phyloP scores from a whole-genome alignment of 2,888 invertebrate species.

The Iphiclides podalirius region DNA sequence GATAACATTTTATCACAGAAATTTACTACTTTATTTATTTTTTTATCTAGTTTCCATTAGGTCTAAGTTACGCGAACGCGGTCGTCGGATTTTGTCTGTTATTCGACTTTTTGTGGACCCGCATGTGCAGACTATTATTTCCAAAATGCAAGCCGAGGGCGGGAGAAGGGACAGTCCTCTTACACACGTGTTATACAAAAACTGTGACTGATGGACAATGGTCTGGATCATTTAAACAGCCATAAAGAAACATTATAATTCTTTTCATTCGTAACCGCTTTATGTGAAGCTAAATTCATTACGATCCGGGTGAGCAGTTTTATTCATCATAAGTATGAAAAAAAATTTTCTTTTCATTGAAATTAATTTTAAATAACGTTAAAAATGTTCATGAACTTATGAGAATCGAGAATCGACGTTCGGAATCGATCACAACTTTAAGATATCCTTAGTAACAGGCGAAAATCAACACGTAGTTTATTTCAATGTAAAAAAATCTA shows the following conservation, averaged over 20 bases:
- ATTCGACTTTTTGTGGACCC: slow-evolving; percentile 39
- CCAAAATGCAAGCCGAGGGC: slow-evolving; percentile 40
- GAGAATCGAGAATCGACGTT: too few relatives aligned
- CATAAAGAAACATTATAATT: background rate
- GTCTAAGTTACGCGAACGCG: background rate
- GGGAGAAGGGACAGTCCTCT: slow-evolving; percentile 45
- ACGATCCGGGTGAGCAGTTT: too few relatives aligned
- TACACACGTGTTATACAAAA: slow-evolving; percentile 60
- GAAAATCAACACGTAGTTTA: too few relatives aligned
- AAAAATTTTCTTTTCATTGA: too few relatives aligned
- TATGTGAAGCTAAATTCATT: background rate
- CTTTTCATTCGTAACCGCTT: background rate
- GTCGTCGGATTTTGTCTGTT: slow-evolving; percentile 8
- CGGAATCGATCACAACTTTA: too few relatives aligned
- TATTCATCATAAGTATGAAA: too few relatives aligned
- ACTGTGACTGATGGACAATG: slow-evolving; percentile 46
- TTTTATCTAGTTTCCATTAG: background rate
- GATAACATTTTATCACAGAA: too few relatives aligned
- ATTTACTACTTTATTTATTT: background rate
- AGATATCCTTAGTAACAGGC: too few relatives aligned
- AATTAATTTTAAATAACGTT: too few relatives aligned
- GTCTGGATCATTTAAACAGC: slow-evolving; percentile 22
- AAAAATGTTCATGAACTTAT: too few relatives aligned
- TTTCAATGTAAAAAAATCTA: too few relatives aligned
- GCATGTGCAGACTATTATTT: slow-evolving; percentile 57